Base-by-base conservation (phyloP, 1,140 invertebrate species). In the Limonius californicus region DNA sequence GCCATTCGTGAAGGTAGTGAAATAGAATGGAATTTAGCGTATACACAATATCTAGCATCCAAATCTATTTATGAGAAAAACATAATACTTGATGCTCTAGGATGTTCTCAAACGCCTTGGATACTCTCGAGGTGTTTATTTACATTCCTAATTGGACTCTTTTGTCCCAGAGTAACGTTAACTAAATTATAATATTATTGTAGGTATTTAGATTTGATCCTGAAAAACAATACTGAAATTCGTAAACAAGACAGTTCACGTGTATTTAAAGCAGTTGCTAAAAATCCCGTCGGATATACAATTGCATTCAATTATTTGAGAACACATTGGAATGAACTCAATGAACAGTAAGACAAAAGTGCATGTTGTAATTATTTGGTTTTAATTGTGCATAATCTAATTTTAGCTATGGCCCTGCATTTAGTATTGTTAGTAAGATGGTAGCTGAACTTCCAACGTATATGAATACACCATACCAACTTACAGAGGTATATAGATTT, bases 51-150 rank as follows among this genome's bases (percentile, higher is more conserved):
- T n/a, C n/a, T n/a, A n/a, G n/a, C n/a, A n/a, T n/a, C n/a, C n/a
- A n/a, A n/a, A 27, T 27, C 23, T 9, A 27, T 27, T 27, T 74
- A 84, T 1, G 90, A 92, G 58, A 84, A 87, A 70, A 72, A 76
- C 16, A 77, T 79, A 0, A 81, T 94, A 27, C 73, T 93, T 4
- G 74, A 74, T 8, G 82, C 89, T 1, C 78, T 95, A 30, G 85
- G 86, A 9, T 95, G 92, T 71, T 81, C 83, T 0, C 65, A 81
- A 11, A 85, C 91, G 76, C 82, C 84, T 0, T 91, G 89, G 88
- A 72, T 92, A n/a, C 71, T 94, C 15, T 84, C 87, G 65, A 83
- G 87, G 67, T 74, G 73, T 8, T 4, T 39, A 12, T 39, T 14
- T n/a, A n/a, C n/a, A n/a, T n/a, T n/a, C n/a, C n/a, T n/a, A n/a